Evolutionary conservation across 2,113 vertebrate genomes (phyloP), one percentile per base, ranked within the genome.

Genomic region (Gallinago media): DNA sequence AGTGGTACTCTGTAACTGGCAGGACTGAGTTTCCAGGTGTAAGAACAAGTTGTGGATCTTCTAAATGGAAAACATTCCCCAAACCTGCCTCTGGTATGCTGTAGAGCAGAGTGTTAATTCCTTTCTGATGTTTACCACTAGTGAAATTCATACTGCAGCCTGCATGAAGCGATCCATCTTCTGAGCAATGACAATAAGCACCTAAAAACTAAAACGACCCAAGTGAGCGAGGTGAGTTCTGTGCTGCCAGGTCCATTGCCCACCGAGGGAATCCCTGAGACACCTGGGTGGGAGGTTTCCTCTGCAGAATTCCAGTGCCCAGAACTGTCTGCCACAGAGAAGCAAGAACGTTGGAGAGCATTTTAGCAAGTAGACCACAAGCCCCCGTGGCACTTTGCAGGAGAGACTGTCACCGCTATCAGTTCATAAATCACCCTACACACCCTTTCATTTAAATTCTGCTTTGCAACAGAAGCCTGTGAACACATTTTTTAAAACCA

Each of bases 151-250:
- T 61, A 13, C 74, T 11, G 22, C 40, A 19, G 44, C 58, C 73
- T 8, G 40, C 2, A 1, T 25, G 54, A 34, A 62, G 15, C 0
- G 96, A 79, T n/a, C 34, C 91, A 16, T 98, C 98, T 89, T 99
- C 99, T 7, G 97, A 98, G 76, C 97, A 97, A 5, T 97, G 96
- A 27, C 98, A 97, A 1, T 93, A 97, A 2, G 97, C 97, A 93
- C 98, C 98, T 98, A 98, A 86, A 92, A 97, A 88, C 99, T 99
- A 89, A 85, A 80, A 50, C 6, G 0, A n/a, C 17, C 68, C 31
- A 21, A 77, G 42, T 56, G 26, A 83, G 40, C 3, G 0, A 72
- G 46, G 29, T 0, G 9, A 65, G 44, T 14, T 75, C 67, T 46
- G 26, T 52, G 15, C 34, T 54, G 4, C 38, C 55, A 29, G n/a